These are phyloP conservation scores for Centropus bengalensis DNA, from an alignment of 2,113 vertebrate genomes.

Conservation along the genomic window DNA sequence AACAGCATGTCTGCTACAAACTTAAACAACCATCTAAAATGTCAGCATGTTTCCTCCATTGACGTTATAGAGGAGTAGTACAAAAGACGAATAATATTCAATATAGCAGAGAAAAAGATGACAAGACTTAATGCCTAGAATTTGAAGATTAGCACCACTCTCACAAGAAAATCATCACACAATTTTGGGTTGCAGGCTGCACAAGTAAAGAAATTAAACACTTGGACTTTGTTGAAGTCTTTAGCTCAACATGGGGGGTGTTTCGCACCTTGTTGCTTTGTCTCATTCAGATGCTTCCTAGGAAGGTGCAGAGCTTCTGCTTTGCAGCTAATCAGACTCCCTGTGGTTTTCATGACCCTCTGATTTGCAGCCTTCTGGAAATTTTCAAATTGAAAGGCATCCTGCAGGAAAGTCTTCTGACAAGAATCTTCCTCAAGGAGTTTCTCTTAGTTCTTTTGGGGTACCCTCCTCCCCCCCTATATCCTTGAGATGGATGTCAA, in stretches of 20 bases:
- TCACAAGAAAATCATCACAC: background rate
- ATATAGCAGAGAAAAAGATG: background rate
- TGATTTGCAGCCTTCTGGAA: background rate
- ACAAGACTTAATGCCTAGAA: background rate
- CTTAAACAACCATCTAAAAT: background rate
- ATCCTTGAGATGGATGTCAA: background rate
- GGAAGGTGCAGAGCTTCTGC: background rate
- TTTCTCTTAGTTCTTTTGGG: background rate
- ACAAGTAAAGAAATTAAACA: background rate
- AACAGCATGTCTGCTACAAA: background rate
- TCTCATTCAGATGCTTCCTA: background rate
- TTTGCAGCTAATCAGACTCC: background rate
- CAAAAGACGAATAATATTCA: background rate
- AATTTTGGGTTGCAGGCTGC: background rate
- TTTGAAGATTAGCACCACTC: background rate
- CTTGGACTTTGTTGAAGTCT: background rate
- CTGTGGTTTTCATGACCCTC: background rate
- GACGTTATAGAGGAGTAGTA: background rate
- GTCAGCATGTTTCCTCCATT: background rate
- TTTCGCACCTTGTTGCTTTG: background rate
- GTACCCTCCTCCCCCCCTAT: background rate
- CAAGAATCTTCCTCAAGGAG: background rate
- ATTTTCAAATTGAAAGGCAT: background rate
- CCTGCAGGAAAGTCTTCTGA: accelerated
- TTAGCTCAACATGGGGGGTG: background rate